A percentile compares a stretch with the other conserved stretches of the same genome.
Conservation (phyloP, 2,797 vertebrate genomes). For the Potorous gilbertii region DNA sequence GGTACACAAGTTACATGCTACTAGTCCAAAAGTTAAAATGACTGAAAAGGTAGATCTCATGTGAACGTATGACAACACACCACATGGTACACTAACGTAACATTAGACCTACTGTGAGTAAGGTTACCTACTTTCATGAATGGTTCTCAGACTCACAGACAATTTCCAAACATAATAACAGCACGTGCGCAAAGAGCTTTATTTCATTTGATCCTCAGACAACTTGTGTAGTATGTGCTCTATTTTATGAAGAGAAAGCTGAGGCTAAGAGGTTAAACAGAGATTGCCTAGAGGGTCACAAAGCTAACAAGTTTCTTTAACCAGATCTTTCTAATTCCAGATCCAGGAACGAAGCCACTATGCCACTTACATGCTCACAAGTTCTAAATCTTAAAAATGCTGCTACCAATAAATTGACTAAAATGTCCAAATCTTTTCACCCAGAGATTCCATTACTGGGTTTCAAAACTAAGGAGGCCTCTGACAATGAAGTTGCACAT, state of each 20-base stretch:
- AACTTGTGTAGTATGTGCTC: not conserved
- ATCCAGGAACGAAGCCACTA: not conserved
- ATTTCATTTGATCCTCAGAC: not conserved
- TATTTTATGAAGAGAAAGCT: not conserved
- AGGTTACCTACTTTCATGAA: not conserved
- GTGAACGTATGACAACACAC: not conserved
- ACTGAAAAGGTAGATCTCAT: not conserved
- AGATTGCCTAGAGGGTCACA: not conserved
- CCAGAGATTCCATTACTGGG: not conserved
- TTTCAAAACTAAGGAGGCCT: not conserved
- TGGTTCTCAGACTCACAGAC: not conserved
- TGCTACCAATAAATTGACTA: not conserved
- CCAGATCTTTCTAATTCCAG: not conserved
- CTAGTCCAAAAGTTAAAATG: not conserved
- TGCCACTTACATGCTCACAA: not conserved
- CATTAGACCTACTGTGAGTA: not conserved
- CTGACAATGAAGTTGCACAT: not conserved
- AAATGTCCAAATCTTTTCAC: not conserved
- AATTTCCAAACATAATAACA: not conserved
- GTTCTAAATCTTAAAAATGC: no score
- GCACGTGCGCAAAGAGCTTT: not conserved
- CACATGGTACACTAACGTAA: not conserved
- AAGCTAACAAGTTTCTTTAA: not conserved
- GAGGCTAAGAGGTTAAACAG: not conserved
- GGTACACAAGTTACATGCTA: not conserved